phyloP scores from a whole-genome alignment of 2,797 vertebrate species.

The Paedocypris micromegethes region DNA sequence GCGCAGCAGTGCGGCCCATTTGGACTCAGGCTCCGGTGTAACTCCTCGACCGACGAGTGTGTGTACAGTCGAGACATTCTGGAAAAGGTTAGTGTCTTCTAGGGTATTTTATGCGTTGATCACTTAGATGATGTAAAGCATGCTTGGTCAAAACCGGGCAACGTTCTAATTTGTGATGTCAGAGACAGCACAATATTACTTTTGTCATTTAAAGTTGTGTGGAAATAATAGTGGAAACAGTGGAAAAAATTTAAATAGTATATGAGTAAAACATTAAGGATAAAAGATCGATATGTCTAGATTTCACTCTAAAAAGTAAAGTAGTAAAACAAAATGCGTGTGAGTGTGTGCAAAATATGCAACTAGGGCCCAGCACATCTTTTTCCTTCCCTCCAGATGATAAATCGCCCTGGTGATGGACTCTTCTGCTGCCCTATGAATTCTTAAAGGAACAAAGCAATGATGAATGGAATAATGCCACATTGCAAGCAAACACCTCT shows the following conservation, averaged over 20 bases:
- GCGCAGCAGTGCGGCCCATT: constrained; percentile 96
- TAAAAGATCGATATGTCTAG: too few species aligned
- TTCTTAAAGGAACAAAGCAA: constrained; percentile 81
- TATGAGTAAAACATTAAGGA: too few species aligned
- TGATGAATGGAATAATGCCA: constrained; percentile 81
- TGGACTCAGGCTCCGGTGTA: constrained; percentile 78
- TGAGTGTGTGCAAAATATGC: constrained; percentile 63
- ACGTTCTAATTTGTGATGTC: too few species aligned
- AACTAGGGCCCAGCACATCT: constrained; percentile 52
- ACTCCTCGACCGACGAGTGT: constrained; percentile 68
- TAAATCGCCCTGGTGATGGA: constrained; percentile 71
- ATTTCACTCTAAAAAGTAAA: neutral
- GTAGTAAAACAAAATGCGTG: constrained; percentile 6
- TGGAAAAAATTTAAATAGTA: too few species aligned
- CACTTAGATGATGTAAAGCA: too few species aligned
- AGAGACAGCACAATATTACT: too few species aligned
- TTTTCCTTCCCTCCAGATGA: constrained; percentile 68
- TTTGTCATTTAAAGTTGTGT: too few species aligned
- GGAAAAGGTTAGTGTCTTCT: too few species aligned
- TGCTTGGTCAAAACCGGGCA: too few species aligned
- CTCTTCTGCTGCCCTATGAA: constrained; percentile 72
- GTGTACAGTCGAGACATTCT: constrained; percentile 57
- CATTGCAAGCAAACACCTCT: constrained; percentile 73
- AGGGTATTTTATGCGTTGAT: too few species aligned
- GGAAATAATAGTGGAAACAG: too few species aligned